phyloP scores from a whole-genome alignment of 2,797 vertebrate species.

The Melanotaenia trifasciata region DNA sequence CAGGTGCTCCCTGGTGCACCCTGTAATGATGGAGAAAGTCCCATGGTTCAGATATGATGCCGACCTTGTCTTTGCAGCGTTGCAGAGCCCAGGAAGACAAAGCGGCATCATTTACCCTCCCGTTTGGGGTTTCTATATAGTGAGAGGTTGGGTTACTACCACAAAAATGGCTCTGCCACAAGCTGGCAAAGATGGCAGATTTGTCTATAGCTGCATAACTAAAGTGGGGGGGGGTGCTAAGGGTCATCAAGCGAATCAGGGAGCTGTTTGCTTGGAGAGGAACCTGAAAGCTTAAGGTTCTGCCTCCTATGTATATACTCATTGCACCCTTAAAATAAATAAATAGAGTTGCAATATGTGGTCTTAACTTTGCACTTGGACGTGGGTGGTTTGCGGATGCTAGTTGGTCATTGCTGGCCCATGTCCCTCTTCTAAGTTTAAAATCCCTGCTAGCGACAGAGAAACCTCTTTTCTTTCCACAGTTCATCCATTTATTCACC shows the following conservation, averaged over 20 bases:
- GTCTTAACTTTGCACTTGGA: neutral
- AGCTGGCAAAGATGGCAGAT: too few relatives aligned
- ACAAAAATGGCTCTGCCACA: too few relatives aligned
- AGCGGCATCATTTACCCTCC: constrained; percentile 33
- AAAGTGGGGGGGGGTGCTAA: too few relatives aligned
- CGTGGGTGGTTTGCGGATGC: neutral
- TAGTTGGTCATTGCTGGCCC: neutral
- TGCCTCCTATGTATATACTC: too few relatives aligned
- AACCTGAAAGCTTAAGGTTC: too few relatives aligned
- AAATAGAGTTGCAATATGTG: neutral
- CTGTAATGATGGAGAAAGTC: constrained; percentile 48
- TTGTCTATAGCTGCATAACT: too few relatives aligned
- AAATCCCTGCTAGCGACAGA: neutral
- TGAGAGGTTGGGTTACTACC: neutral
- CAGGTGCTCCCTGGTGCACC: constrained; percentile 15
- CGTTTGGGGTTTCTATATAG: constrained; percentile 13
- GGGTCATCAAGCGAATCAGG: too few relatives aligned
- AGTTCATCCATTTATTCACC: constrained; percentile 10
- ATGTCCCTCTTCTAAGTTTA: neutral
- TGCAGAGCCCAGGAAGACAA: constrained; percentile 32
- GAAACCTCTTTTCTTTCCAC: constrained; percentile 13
- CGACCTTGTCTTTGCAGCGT: constrained; percentile 11
- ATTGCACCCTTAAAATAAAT: too few relatives aligned
- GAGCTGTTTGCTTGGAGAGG: too few relatives aligned
- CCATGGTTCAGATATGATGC: constrained; percentile 38